Base-by-base conservation (phyloP, 1,140 invertebrate species). In the Halictus rubicundus region DNA sequence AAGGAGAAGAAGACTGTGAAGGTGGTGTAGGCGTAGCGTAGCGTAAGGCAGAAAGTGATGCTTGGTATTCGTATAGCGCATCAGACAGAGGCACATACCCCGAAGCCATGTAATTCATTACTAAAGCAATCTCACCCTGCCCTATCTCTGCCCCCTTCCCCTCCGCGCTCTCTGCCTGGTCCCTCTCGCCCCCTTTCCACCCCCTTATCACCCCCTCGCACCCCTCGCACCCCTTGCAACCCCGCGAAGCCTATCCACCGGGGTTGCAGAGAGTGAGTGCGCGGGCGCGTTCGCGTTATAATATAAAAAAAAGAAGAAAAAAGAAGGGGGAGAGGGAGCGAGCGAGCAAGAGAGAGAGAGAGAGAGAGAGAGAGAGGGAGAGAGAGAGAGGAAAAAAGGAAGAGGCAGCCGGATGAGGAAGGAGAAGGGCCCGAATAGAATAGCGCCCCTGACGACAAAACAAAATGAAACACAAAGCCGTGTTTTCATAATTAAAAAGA, bases 61-160 rank as follows among this genome's bases (percentile, higher is more conserved):
- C 85, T 78, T 72, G 82, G 87, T 87, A 85, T 88, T 88, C 84
- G 90, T 87, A 85, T 89, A 88, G 84, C 82, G 72, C 87, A 85
- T 91, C 91, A 92, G 92, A 92, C 91, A 91, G 91, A 92, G 90
- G 90, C 92, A 93, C 91, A 91, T 89, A 93, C 92, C 92, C 92
- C 88, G 89, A 89, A 92, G 92, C 92, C 89, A 93, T 93, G 92
- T 93, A 93, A 93, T 93, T 93, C 92, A 93, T 93, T 93, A 92
- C 92, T 93, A 93, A 93, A 93, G 92, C 92, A 93, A 93, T 93
- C 92, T 93, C 91, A 91, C 91, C 91, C 91, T 91, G 90, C 81
- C 83, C 76, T 72, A 78, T 78, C 76, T 78, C 69, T 78, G 69
- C 76, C 69, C 76, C 76, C 54, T 69, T 72, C 59, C 69, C 81